Percentiles rank a stretch among this genome's conserved stretches.
Conservation (phyloP, 2,113 vertebrate genomes). For the Cervus canadensis region DNA sequence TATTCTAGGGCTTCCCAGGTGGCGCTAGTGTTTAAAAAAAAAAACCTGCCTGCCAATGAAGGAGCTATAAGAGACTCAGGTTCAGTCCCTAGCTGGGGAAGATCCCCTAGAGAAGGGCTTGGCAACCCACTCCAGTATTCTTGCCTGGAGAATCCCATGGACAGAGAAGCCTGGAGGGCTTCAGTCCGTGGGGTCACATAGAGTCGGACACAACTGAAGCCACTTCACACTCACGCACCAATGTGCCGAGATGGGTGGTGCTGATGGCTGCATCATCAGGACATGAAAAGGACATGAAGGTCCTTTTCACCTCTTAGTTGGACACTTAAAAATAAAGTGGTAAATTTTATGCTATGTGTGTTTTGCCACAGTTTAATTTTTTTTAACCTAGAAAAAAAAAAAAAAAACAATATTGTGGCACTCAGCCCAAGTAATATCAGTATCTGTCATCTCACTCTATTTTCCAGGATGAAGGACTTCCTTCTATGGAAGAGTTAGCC, state of each 20-base stretch:
- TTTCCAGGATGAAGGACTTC: conserved; percentile 61
- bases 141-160: neutral
- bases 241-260: neutral
- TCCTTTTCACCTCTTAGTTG: neutral
- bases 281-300: neutral
- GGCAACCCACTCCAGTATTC: neutral
- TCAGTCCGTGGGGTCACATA: neutral
- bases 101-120: neutral
- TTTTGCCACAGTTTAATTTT: neutral
- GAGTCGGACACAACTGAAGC: neutral
- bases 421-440: neutral
- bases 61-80: rapidly evolving
- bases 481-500: conserved; percentile 71
- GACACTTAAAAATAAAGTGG: neutral
- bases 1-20: neutral
- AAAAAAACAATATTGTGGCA: neutral
- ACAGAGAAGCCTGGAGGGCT: neutral
- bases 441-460: neutral
- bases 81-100: neutral
- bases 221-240: neutral
- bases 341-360: neutral
- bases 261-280: neutral
- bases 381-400: neutral
- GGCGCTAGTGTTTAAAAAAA: neutral
- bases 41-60: neutral